Conservation (phyloP, 2,888 invertebrate genomes). For the Lasioglossum oenotherae region DNA sequence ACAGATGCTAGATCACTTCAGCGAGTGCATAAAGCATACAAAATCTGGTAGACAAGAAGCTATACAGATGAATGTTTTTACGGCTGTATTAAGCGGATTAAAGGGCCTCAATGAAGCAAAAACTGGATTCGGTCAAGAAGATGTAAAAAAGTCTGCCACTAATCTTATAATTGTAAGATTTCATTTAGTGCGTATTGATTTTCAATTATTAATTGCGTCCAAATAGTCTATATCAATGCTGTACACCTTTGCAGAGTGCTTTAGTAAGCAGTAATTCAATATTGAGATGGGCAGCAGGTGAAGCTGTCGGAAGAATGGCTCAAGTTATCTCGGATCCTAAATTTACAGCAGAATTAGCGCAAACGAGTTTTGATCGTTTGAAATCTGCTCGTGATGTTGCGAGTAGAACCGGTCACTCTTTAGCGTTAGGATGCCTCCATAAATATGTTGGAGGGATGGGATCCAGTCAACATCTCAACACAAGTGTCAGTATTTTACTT, state of each 20-base stretch:
- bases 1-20: constrained; percentile 99
- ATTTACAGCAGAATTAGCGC: constrained; percentile 95
- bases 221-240: background rate
- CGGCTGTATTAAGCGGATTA: constrained; percentile 95
- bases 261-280: constrained; percentile 91
- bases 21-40: constrained; percentile 96
- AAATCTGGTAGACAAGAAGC: constrained; percentile 97
- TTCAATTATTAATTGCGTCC: background rate
- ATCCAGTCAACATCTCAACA: constrained; percentile 96
- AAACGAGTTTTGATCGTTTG: constrained; percentile 94
- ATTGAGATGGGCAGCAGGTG: constrained; percentile 97
- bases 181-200: background rate
- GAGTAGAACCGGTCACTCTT: constrained; percentile 93
- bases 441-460: constrained; percentile 98
- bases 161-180: constrained; percentile 90
- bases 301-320: constrained; percentile 96
- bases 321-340: constrained; percentile 94
- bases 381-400: constrained; percentile 95
- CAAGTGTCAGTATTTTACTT: constrained; percentile 96
- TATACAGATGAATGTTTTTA: constrained; percentile 98
- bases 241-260: constrained; percentile 86
- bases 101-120: constrained; percentile 95
- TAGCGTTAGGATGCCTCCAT: constrained; percentile 98
- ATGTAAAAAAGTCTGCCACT: constrained; percentile 93
- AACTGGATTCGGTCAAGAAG: constrained; percentile 93